These are phyloP conservation scores for Thalassarche chlororhynchos DNA, from an alignment of 2,113 vertebrate genomes.

Conservation along the genomic window DNA sequence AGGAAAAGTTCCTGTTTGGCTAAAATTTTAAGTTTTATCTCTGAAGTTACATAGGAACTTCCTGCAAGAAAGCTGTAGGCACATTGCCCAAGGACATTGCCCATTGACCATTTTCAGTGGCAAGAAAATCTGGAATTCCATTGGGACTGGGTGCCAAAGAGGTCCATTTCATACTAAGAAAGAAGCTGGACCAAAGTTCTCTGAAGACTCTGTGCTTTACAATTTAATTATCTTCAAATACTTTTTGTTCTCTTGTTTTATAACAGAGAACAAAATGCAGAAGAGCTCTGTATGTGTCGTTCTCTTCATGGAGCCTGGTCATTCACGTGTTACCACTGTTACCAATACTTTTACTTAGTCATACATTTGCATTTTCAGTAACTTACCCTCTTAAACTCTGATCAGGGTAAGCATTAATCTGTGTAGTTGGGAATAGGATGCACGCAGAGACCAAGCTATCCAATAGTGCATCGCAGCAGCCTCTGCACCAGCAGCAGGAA, in stretches of 20 bases:
- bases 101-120: background rate
- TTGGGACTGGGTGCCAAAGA: background rate
- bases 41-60: background rate
- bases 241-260: background rate
- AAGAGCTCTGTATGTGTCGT: background rate
- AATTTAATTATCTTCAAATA: background rate
- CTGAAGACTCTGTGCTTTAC: background rate
- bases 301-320: background rate
- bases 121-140: background rate
- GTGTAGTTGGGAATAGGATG: background rate
- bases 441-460: background rate
- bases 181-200: background rate
- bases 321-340: background rate
- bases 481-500: background rate
- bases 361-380: background rate
- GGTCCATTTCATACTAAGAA: background rate
- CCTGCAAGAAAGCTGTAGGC: background rate
- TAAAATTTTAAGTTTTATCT: background rate
- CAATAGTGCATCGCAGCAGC: background rate
- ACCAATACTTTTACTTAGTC: background rate
- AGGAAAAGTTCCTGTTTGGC: background rate
- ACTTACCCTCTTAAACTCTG: background rate
- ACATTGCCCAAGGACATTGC: accelerated
- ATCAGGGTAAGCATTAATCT: background rate
- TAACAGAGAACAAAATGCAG: background rate